Conservation (phyloP, 1,140 invertebrate genomes). For the Steinernema feltiae region DNA sequence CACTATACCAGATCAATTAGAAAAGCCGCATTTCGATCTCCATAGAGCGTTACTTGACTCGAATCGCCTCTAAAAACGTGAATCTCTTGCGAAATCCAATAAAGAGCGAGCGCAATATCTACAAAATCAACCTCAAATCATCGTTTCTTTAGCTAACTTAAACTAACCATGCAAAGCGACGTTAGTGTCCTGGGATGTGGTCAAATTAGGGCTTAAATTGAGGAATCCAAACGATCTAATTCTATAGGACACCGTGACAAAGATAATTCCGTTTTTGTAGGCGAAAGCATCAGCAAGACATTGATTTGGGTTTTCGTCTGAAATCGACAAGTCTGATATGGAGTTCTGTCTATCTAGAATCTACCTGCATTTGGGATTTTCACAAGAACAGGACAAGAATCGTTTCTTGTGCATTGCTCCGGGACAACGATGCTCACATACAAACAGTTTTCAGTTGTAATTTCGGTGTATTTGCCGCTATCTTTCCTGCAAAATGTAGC, state of each 20-base stretch:
- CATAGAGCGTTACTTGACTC: neutral
- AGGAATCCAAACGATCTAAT: neutral
- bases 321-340: neutral
- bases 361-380: neutral
- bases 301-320: neutral
- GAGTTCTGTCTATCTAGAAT: neutral
- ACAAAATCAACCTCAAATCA: neutral
- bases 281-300: neutral
- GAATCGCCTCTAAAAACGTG: neutral
- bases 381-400: neutral
- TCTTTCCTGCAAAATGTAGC: neutral
- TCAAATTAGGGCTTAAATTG: neutral
- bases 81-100: neutral
- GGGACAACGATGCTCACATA: neutral
- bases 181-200: neutral
- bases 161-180: neutral
- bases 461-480: neutral
- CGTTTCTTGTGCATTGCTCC: neutral
- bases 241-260: neutral
- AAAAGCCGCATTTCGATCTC: neutral
- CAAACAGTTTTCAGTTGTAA: neutral
- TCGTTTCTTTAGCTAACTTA: too few species aligned
- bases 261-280: neutral
- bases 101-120: neutral
- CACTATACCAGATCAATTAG: neutral